Percentiles rank a stretch among this genome's conserved stretches.
Conservation (phyloP, 2,797 vertebrate genomes). For the Pipistrellus pipistrellus region DNA sequence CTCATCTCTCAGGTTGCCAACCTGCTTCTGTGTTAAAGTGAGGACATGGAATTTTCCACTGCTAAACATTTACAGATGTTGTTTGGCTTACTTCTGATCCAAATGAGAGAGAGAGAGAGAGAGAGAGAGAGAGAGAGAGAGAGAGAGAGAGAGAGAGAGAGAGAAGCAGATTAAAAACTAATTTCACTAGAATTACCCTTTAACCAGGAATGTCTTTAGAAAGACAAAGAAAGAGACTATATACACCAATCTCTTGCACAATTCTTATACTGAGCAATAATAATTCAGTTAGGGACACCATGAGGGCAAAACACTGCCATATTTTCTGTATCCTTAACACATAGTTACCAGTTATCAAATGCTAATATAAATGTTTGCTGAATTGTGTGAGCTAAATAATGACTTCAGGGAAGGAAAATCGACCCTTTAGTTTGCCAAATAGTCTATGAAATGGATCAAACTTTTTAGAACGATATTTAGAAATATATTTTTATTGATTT, state of each 20-base stretch:
- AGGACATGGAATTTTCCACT: slow-evolving; percentile 60
- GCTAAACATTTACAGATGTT: slow-evolving; percentile 47
- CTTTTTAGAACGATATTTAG: neutral
- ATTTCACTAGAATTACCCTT: neutral
- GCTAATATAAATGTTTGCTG: neutral
- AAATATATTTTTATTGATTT: too few relatives aligned
- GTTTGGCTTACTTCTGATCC: neutral
- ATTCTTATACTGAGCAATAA: neutral
- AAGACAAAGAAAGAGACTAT: neutral
- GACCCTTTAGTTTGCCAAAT: neutral
- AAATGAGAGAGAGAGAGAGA: too few relatives aligned
- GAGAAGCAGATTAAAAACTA: neutral
- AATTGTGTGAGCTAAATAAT: slow-evolving; percentile 40
- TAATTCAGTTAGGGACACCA: neutral
- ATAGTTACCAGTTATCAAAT: neutral
- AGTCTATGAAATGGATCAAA: neutral
- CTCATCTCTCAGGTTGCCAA: slow-evolving; percentile 18
- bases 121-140: too few relatives aligned
- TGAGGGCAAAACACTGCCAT: neutral
- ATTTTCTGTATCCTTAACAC: neutral
- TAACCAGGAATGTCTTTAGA: neutral
- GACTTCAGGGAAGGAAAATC: neutral
- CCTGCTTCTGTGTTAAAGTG: slow-evolving; percentile 34
- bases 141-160: neutral
- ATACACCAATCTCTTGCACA: neutral